These are phyloP conservation scores for Endomychus coccineus DNA, from an alignment of 2,888 invertebrate genomes.

Conservation along the genomic window DNA sequence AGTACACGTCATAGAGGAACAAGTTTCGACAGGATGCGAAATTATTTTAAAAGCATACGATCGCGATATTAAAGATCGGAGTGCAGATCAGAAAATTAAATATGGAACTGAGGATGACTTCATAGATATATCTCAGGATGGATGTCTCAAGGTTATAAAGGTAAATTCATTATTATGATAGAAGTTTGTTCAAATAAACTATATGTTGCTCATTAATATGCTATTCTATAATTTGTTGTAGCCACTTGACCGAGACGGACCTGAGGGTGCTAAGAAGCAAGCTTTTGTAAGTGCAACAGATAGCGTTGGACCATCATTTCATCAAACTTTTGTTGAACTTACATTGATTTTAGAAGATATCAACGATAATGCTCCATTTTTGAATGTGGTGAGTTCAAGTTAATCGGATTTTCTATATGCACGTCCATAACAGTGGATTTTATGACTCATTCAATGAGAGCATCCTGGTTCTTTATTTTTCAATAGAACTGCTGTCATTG, in stretches of 20 bases:
- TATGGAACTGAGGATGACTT: slow-evolving; percentile 67
- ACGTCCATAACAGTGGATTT: no score
- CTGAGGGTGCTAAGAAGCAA: slow-evolving; percentile 73
- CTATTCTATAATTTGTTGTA: slow-evolving; percentile 35
- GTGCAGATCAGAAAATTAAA: slow-evolving; percentile 68
- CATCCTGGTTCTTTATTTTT: no score
- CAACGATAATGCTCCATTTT: slow-evolving; percentile 90
- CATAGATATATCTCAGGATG: slow-evolving; percentile 59
- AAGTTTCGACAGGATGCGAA: slow-evolving; percentile 60
- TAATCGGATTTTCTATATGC: no score
- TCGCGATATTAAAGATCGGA: slow-evolving; percentile 74
- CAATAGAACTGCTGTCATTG: no score
- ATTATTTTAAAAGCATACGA: slow-evolving; percentile 71
- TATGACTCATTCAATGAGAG: no score
- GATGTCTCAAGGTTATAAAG: slow-evolving; percentile 65
- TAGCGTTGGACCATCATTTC: slow-evolving; percentile 59
- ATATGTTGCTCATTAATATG: slow-evolving; percentile 2
- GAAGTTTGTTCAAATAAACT: no score
- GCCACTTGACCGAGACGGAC: slow-evolving; percentile 83
- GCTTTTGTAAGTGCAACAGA: slow-evolving; percentile 69
- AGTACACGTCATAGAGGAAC: slow-evolving; percentile 70
- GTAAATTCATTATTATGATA: slow-evolving; percentile 23
- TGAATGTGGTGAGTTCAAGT: slow-evolving; percentile 68
- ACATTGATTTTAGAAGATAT: slow-evolving; percentile 68
- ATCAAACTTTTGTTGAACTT: slow-evolving; percentile 59